Percentiles rank a stretch among this genome's conserved stretches.
phyloP scores from a whole-genome alignment of 1,140 invertebrate species.

The Cephus cinctus region DNA sequence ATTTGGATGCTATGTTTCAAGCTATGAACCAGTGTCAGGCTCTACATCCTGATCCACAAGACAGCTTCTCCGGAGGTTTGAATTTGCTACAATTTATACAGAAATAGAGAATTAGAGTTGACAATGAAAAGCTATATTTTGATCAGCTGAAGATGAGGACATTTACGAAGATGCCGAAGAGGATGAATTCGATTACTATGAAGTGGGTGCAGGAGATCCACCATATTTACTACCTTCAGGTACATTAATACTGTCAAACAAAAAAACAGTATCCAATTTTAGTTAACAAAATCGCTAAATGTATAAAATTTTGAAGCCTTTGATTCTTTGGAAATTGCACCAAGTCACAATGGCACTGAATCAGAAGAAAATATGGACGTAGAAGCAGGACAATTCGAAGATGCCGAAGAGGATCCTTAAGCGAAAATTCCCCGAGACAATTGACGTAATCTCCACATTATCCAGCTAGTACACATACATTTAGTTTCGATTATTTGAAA shows the following conservation, averaged over 20 bases:
- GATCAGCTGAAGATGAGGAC: constrained; percentile 48
- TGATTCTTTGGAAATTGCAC: constrained; percentile 23
- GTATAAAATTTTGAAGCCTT: neutral
- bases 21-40: constrained; percentile 71
- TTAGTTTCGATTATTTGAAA: constrained; percentile 42
- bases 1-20: constrained; percentile 65
- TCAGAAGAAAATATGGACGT: constrained; percentile 53
- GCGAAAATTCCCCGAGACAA: constrained; percentile 16
- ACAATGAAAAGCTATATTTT: constrained; percentile 2
- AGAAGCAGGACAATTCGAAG: constrained; percentile 60
- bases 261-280: neutral
- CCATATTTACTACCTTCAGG: constrained; percentile 44
- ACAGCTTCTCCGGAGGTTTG: constrained; percentile 57
- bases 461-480: too few species aligned
- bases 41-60: constrained; percentile 65
- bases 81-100: neutral
- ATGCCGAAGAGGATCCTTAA: constrained; percentile 57
- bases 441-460: constrained; percentile 34
- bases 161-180: constrained; percentile 57
- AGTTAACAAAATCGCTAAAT: neutral
- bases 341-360: constrained; percentile 43
- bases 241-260: too few species aligned
- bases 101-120: neutral
- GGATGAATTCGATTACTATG: constrained; percentile 46
- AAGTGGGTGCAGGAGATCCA: constrained; percentile 41